These are phyloP conservation scores for Chelonia mydas DNA, from an alignment of 2,797 vertebrate species.

Conservation along the genomic window DNA sequence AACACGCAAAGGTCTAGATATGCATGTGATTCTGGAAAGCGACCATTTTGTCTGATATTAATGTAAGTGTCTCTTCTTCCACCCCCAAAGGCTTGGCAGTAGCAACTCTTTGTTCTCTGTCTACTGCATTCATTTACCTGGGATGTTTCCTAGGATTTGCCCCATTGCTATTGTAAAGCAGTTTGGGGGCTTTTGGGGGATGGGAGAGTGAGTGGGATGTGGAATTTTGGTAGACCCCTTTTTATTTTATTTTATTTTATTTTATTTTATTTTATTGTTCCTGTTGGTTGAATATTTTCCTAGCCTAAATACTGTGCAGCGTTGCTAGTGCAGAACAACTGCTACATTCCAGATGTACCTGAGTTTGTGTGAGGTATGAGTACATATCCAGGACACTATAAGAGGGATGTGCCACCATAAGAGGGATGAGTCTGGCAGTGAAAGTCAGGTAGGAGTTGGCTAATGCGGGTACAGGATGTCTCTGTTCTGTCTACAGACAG, in stretches of 20 bases:
- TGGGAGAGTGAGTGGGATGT: background rate
- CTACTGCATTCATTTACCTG: background rate
- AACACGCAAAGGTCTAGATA: background rate
- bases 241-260: background rate
- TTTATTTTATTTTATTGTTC: background rate
- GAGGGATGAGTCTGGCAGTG: background rate
- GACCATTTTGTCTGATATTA: background rate
- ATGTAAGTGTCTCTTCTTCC: background rate
- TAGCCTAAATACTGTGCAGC: background rate
- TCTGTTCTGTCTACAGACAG: background rate
- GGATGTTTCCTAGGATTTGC: background rate
- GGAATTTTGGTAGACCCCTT: background rate
- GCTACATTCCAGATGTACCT: background rate
- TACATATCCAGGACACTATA: background rate
- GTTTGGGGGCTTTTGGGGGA: background rate
- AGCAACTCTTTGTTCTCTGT: background rate
- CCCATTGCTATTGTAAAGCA: background rate
- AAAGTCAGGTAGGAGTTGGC: background rate
- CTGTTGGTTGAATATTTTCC: background rate
- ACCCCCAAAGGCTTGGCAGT: background rate
- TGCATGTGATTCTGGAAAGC: background rate
- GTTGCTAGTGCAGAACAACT: background rate
- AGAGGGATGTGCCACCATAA: background rate
- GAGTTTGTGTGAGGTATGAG: background rate
- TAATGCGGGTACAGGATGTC: background rate